Evolutionary conservation across 2,113 vertebrate species (phyloP), one percentile per base, ranked within the genome.

Genomic region (Ginglymostoma cirratum): DNA sequence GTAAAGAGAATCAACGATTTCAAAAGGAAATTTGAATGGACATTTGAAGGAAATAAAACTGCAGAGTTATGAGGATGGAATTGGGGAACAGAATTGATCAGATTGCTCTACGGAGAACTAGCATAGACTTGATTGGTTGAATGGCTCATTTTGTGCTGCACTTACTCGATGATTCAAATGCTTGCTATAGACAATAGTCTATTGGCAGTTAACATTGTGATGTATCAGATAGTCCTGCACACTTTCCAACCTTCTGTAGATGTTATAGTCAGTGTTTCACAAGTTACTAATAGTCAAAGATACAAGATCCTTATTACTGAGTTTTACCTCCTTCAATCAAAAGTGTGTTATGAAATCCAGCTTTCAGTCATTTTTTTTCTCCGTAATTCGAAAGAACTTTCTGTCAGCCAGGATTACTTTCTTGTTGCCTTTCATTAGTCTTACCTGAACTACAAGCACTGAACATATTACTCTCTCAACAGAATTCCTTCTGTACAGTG

Each of bases 341-440:
- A 93, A 93, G 61, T 93, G 61, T 93, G 65, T n/a, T 93, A 93
- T 93, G 61, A 93, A 93, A 93, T 93, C 89, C n/a, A 12, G 61
- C 66, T 93, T 67, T 93, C 89, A 67, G 66, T 93, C 89, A 93
- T 93, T 93, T 93, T 90, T 92, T 90, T 93, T n/a, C 61, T 67
- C 34, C 61, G 89, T 93, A 93, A 93, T 66, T 93, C 89, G 61
- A 93, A 93, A 93, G 34, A 5, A 93, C 89, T 93, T 93, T 93
- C 34, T 93, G 34, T 65, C 89, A 66, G 89, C 21, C 34, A 93
- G 55, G 66, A 93, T 66, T 93, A 61, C 89, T 38, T 93, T 66
- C 89, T 93, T 93, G 89, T 66, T 93, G 89, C 61, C n/a, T 93
- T 66, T 93, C 89, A 42, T 93, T 93, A 93, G 89, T 23, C 89